A percentile compares a stretch with the other conserved stretches of the same genome.
Conservation (phyloP, 2,113 vertebrate genomes). For the Nibea albiflora region DNA sequence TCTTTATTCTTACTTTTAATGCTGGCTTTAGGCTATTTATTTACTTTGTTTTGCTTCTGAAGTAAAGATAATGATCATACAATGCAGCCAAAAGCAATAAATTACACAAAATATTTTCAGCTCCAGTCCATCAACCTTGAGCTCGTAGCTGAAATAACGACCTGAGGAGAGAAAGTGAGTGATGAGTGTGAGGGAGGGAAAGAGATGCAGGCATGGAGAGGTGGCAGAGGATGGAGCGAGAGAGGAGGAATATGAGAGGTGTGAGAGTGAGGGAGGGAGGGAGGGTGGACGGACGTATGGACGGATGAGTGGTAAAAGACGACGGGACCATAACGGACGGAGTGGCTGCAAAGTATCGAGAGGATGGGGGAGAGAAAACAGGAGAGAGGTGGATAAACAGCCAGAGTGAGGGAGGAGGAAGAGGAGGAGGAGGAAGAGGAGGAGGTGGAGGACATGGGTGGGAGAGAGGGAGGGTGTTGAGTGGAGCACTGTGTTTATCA, state of each 20-base stretch:
- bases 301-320: conserved; percentile 60
- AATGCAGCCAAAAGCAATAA: background rate
- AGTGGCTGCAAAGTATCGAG: conserved; percentile 49
- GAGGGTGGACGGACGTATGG: conserved; percentile 47
- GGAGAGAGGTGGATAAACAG: conserved; percentile 65
- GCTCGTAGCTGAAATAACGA: conserved; percentile 36
- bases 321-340: conserved; percentile 29
- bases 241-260: conserved; percentile 64
- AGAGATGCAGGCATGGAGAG: conserved; percentile 46
- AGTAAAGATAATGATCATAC: background rate
- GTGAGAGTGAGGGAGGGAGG: conserved; percentile 56
- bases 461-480: conserved; percentile 56
- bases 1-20: background rate
- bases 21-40: background rate
- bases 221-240: conserved; percentile 64
- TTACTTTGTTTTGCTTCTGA: background rate
- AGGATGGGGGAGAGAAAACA: conserved; percentile 53
- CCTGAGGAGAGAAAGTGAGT: conserved; percentile 52
- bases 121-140: conserved; percentile 43
- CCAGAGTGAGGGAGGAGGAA: conserved; percentile 39
- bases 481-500: conserved; percentile 64
- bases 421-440: conserved; percentile 39
- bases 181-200: conserved; percentile 50
- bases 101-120: background rate
- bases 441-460: conserved; percentile 52